Evolutionary conservation across 2,113 vertebrate species (phyloP).

Genomic region (Equus przewalskii): DNA sequence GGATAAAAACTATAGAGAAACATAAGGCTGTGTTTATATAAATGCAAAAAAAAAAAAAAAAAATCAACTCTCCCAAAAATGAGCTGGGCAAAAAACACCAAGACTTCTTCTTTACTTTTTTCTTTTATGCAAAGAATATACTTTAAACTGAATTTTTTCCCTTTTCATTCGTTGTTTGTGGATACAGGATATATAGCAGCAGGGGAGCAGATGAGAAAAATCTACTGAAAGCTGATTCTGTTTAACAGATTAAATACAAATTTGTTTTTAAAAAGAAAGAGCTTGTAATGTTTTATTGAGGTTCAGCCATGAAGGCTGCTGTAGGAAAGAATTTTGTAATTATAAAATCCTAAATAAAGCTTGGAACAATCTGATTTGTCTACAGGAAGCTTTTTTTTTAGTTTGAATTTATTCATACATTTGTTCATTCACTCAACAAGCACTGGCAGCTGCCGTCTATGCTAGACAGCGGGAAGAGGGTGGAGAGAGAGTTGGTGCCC

Average conservation of each 20-base stretch:
- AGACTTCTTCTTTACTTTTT: neutral
- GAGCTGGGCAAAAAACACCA: neutral
- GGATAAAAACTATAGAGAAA: conserved; percentile 27
- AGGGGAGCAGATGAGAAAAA: conserved; percentile 35
- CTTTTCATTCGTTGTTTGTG: neutral
- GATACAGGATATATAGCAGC: neutral
- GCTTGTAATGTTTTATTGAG: conserved; percentile 35
- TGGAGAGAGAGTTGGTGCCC: neutral
- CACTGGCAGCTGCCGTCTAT: neutral
- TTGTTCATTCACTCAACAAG: neutral
- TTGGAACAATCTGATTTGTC: conserved; percentile 35
- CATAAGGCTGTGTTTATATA: neutral
- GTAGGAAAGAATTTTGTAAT: neutral
- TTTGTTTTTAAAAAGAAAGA: conserved; percentile 9
- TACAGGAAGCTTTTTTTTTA: neutral
- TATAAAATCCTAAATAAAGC: neutral
- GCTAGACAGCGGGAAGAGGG: neutral
- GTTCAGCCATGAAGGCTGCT: neutral
- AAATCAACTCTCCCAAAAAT: neutral
- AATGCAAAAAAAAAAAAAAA: neutral
- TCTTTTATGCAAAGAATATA: neutral
- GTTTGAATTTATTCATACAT: neutral
- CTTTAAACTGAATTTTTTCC: neutral
- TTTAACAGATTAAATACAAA: conserved; percentile 60
- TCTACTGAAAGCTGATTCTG: conserved; percentile 16